These are phyloP conservation scores for Dryocosmus kuriphilus DNA, from an alignment of 2,888 invertebrate species.

Conservation along the genomic window DNA sequence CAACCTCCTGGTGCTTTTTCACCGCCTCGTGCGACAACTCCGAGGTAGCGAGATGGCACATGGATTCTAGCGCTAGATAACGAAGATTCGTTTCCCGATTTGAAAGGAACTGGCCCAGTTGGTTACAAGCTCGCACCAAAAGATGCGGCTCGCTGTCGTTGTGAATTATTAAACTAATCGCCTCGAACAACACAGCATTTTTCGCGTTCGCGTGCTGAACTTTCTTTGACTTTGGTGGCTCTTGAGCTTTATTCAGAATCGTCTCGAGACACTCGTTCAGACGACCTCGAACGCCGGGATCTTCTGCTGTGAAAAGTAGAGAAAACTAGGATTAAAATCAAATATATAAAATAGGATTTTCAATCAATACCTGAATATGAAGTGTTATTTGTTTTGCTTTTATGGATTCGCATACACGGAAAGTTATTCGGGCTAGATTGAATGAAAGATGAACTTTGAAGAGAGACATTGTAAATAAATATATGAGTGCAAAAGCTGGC, in stretches of 20 bases:
- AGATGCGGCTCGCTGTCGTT: constrained; percentile 98
- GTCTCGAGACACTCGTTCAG: constrained; percentile 99
- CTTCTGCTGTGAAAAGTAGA: constrained; percentile 83
- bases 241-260: constrained; percentile 98
- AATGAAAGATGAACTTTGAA: neutral
- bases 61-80: constrained; percentile 98
- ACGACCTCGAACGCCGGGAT: constrained; percentile 97
- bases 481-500: constrained; percentile 8
- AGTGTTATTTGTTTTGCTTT: neutral
- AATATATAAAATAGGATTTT: no score
- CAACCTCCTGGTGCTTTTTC: constrained; percentile 99
- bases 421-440: neutral
- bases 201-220: constrained; percentile 99
- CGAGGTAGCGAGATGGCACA: constrained; percentile 99
- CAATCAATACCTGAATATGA: no score
- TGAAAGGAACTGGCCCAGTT: constrained; percentile 98
- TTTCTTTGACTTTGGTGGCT: constrained; percentile 99
- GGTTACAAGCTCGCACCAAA: constrained; percentile 98
- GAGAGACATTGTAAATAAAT: neutral
- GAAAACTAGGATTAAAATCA: neutral
- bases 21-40: constrained; percentile 99
- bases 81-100: constrained; percentile 98
- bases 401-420: constrained; percentile 23
- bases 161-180: constrained; percentile 99
- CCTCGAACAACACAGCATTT: constrained; percentile 99